These are phyloP conservation scores for Ochotona curzoniae DNA, from an alignment of 2,113 vertebrate genomes.

Conservation along the genomic window DNA sequence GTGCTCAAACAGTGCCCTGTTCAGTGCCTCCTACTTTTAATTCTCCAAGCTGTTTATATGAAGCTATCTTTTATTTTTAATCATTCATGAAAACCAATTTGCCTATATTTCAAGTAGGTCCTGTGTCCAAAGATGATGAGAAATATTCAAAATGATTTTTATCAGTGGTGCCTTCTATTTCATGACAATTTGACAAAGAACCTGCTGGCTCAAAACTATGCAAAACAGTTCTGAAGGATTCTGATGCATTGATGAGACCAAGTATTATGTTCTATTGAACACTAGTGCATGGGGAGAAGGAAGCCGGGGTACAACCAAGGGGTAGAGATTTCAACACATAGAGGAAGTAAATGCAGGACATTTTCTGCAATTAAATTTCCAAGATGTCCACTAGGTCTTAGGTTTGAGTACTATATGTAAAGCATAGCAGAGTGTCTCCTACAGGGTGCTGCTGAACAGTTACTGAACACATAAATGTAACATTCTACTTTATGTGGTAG, in stretches of 20 bases:
- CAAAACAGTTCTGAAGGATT: background rate
- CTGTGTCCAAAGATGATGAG: conserved; percentile 30
- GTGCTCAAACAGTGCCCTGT: background rate
- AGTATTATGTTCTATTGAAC: conserved; percentile 46
- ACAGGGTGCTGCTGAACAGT: background rate
- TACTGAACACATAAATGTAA: conserved; percentile 19
- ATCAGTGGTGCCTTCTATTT: conserved; percentile 11
- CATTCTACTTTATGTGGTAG: background rate
- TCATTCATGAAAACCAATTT: conserved; percentile 55
- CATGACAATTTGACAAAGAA: conserved; percentile 3
- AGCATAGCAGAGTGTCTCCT: background rate
- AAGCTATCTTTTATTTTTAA: conserved; percentile 25
- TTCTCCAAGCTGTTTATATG: background rate
- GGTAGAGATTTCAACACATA: conserved; percentile 17
- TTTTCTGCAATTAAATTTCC: conserved; percentile 38
- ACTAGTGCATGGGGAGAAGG: background rate
- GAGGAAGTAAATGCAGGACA: background rate
- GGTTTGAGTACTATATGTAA: background rate
- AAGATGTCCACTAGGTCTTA: conserved; percentile 25
- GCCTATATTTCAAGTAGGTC: background rate
- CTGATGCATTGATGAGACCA: background rate
- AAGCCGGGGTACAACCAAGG: background rate
- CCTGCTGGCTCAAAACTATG: background rate
- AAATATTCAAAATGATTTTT: conserved; percentile 34
- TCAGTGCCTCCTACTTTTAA: conserved; percentile 1